A percentile compares a stretch with the other conserved stretches of the same genome.
Evolutionary conservation across 2,888 invertebrate genomes (phyloP).

Genomic region (Tanytarsus gracilentus): DNA sequence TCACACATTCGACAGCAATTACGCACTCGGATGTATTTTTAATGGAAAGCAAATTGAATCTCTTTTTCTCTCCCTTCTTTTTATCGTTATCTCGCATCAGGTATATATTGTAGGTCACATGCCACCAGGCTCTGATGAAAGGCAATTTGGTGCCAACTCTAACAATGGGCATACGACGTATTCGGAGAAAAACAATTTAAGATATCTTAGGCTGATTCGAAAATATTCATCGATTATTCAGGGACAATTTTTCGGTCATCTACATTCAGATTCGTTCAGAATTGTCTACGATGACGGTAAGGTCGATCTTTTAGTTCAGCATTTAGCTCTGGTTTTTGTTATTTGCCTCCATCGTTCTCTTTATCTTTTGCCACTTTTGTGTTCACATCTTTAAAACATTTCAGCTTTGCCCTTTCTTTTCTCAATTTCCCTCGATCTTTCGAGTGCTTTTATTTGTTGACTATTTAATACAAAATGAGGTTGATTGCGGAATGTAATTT

Average conservation of each 20-base stretch:
- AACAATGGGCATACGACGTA: constrained; percentile 50
- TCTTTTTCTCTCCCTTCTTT: neutral
- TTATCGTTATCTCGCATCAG: constrained; percentile 47
- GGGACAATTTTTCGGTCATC: constrained; percentile 87
- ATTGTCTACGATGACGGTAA: constrained; percentile 74
- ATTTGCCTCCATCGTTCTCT: too few species aligned
- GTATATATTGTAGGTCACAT: constrained; percentile 86
- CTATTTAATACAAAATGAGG: constrained; percentile 1
- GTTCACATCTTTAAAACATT: neutral
- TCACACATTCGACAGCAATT: neutral
- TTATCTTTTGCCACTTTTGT: neutral
- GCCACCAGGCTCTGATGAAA: constrained; percentile 78
- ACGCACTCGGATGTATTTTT: neutral
- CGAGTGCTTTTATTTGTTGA: neutral
- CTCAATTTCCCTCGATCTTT: neutral
- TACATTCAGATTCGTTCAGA: constrained; percentile 85
- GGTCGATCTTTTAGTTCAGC: too few species aligned
- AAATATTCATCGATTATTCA: constrained; percentile 71
- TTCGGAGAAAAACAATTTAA: constrained; percentile 65
- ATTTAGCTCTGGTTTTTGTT: neutral
- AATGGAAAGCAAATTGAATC: constrained; percentile 4
- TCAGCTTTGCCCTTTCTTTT: neutral
- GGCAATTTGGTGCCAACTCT: constrained; percentile 57
- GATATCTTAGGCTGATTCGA: constrained; percentile 65
- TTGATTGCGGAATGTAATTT: neutral